phyloP scores from a whole-genome alignment of 1,140 invertebrate species.

The Adelges cooleyi region DNA sequence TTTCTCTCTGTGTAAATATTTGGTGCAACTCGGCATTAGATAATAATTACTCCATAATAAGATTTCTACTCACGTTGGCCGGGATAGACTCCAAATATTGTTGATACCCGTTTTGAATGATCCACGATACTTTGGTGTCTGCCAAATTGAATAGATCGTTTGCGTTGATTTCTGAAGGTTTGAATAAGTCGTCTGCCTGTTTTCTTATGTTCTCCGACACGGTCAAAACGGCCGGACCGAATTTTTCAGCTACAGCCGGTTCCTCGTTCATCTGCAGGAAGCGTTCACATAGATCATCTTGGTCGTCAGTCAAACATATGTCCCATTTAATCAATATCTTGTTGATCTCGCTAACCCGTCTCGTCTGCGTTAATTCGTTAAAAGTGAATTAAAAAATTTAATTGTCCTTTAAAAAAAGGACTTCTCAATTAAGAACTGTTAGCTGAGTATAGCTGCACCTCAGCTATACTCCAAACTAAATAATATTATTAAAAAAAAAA shows the following conservation, averaged over 20 bases:
- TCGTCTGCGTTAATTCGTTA: too few species aligned
- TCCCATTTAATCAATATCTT: conserved; percentile 5
- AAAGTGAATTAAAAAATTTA: too few species aligned
- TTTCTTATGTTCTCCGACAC: background rate
- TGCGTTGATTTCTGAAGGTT: background rate
- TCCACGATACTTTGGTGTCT: background rate
- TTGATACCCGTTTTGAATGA: background rate
- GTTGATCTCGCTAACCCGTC: conserved; percentile 31
- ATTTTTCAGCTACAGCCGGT: background rate
- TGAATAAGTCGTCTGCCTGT: conserved; percentile 15
- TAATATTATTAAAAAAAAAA: too few species aligned
- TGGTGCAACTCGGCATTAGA: too few species aligned
- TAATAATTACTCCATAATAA: too few species aligned
- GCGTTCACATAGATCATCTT: background rate
- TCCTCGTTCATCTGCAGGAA: background rate
- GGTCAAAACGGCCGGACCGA: background rate
- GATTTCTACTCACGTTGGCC: background rate
- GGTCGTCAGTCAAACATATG: conserved; percentile 17
- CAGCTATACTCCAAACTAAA: too few species aligned
- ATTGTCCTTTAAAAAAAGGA: too few species aligned
- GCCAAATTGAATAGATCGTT: background rate
- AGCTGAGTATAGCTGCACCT: too few species aligned
- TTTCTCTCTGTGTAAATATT: too few species aligned
- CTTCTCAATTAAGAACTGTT: too few species aligned
- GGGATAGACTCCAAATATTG: background rate